Conservation (phyloP, 2,888 invertebrate species). For the Phyto melanocephala region DNA sequence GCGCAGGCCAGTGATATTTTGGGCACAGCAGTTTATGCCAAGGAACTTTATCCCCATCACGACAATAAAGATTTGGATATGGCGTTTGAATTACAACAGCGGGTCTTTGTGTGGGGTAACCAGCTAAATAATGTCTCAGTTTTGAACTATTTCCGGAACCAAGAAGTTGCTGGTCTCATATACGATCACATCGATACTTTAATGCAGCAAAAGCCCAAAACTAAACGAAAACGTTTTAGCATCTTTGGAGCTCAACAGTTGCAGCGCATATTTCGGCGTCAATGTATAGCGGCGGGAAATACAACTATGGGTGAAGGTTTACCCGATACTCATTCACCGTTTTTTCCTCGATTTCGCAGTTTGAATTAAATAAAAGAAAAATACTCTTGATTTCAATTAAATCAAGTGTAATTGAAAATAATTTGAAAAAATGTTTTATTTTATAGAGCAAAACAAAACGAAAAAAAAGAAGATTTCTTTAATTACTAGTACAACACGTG, state of each 20-base stretch:
- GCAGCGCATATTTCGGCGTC: constrained; percentile 69
- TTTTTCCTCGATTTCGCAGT: constrained; percentile 55
- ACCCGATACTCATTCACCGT: constrained; percentile 50
- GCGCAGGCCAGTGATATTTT: constrained; percentile 89
- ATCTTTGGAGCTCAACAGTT: constrained; percentile 71
- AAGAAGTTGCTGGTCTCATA: constrained; percentile 95
- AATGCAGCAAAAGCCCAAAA: constrained; percentile 59
- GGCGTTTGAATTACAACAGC: constrained; percentile 87
- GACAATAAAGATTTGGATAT: constrained; percentile 80
- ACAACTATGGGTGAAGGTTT: constrained; percentile 22
- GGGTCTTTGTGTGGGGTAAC: constrained; percentile 97
- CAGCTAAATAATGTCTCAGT: constrained; percentile 91
- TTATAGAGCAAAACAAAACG: neutral
- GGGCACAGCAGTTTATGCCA: constrained; percentile 93
- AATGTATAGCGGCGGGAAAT: constrained; percentile 68
- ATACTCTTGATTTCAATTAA: neutral
- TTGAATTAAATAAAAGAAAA: constrained; percentile 7
- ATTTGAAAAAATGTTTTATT: constrained; percentile 22
- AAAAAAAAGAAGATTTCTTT: neutral
- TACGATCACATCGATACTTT: constrained; percentile 90
- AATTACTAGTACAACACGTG: neutral
- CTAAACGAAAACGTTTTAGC: constrained; percentile 69
- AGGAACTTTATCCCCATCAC: constrained; percentile 84
- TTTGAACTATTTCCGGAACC: constrained; percentile 88
- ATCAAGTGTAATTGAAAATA: constrained; percentile 32